Evolutionary conservation across 2,888 invertebrate genomes (phyloP).

Genomic region (Crepidodera aurea): DNA sequence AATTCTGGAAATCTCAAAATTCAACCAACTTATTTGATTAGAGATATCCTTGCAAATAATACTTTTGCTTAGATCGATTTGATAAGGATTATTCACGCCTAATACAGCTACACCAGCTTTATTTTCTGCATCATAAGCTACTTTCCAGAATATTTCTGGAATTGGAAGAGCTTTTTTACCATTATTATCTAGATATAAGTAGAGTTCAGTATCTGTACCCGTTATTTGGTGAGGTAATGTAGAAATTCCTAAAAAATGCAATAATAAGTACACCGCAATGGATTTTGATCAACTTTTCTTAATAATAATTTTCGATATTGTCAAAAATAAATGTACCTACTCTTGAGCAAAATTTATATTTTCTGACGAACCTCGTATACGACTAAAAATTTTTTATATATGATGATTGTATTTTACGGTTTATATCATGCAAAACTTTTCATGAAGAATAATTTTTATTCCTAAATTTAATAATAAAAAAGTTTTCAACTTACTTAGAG

Average conservation of each 20-base stretch:
- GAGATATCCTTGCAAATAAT: constrained; percentile 63
- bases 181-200: constrained; percentile 48
- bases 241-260: constrained; percentile 58
- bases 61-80: constrained; percentile 43
- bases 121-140: constrained; percentile 65
- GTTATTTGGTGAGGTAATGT: constrained; percentile 65
- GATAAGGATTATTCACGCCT: constrained; percentile 70
- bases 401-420: too few species aligned
- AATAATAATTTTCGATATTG: too few species aligned
- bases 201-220: constrained; percentile 46
- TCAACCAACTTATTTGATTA: constrained; percentile 67
- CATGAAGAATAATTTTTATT: too few species aligned
- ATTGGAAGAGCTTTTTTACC: constrained; percentile 61
- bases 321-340: too few species aligned
- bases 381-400: not conserved
- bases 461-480: too few species aligned
- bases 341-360: too few species aligned
- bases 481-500: too few species aligned
- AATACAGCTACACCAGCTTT: constrained; percentile 68
- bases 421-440: too few species aligned
- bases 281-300: too few species aligned
- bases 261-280: too few species aligned
- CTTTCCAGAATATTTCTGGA: constrained; percentile 68
- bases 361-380: too few species aligned
- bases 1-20: constrained; percentile 64